Base-by-base conservation (phyloP, 2,888 invertebrate genomes). In the Ypsolopha sequella region DNA sequence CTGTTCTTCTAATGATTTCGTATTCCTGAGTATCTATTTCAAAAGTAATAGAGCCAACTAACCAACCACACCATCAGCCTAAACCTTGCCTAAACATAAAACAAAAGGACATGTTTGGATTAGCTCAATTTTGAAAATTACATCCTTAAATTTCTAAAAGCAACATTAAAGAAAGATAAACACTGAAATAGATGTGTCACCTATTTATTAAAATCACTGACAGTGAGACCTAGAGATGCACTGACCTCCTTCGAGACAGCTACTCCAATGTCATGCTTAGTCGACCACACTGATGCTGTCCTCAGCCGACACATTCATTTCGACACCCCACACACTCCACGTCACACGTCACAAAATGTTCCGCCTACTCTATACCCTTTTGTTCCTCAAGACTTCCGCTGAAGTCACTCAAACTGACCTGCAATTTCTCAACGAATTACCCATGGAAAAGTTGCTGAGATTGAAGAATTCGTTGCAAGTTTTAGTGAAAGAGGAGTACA, bases 361-460 rank as follows among this genome's bases (percentile, higher is more conserved):
- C 35, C 51, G 55, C 55, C 52, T 61, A 53, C 51, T 67, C 45
- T 39, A 70, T 13, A 53, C 72, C 44, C 52, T 64, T 44, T 60
- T 55, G 36, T 54, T 60, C 33, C 36, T 71, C 35, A 57, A 58
- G 34, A 62, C 62, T 56, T 57, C 54, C 1, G 68, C 65, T 6
- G 71, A 79, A 35, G 55, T 71, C 11, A 60, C 66, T 0, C 64
- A 69, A 58, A 73, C 73, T 49, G 82, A 81, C 45, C 64, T 89
- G 13, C 77, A 87, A 60, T 88, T 88, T 51, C 78, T 95, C 36
- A 91, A 91, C 64, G 91, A 92, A 65, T 68, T 95, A 50, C 91
- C 92, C 2, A 62, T 95, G 54, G 88, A 91, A 3, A 91, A 91
- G 60, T 76, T 95, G 34, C 73, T 95, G n/a, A 80, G 88, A 54